Evolutionary conservation across 2,113 vertebrate species (phyloP).

Genomic region (Nothoprocta pentlandii): DNA sequence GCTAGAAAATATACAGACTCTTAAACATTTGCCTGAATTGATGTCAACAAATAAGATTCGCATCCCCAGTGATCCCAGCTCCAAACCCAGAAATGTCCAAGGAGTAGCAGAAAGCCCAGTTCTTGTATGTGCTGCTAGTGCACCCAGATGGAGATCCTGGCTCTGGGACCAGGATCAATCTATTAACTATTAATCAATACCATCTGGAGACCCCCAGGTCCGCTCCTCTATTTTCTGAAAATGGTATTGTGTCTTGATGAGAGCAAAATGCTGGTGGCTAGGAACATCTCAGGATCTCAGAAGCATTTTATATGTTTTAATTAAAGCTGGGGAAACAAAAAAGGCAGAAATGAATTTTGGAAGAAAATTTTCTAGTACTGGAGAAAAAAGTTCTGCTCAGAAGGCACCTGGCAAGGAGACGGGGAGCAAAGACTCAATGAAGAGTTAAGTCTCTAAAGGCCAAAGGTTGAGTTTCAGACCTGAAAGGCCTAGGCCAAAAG

Average conservation of each 20-base stretch:
- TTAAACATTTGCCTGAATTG: not conserved
- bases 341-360: not conserved
- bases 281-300: not conserved
- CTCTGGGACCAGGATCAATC: conserved; percentile 54
- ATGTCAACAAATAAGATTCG: not conserved
- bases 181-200: conserved; percentile 40
- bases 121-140: not conserved
- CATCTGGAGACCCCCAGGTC: conserved; percentile 20
- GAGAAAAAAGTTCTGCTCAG: not conserved
- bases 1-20: not conserved
- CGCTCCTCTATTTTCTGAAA: conserved; percentile 32
- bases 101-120: not conserved
- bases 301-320: not conserved
- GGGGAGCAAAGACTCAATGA: not conserved
- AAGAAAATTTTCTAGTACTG: not conserved
- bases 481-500: not conserved
- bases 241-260: conserved; percentile 37
- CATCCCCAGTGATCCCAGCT: not conserved
- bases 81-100: not conserved
- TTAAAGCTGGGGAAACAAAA: not conserved
- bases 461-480: not conserved
- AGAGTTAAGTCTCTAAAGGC: not conserved
- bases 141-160: not conserved
- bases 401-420: not conserved
- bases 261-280: not conserved